Evolutionary conservation across 2,113 vertebrate species (phyloP).

Genomic region (Nymphicus hollandicus): DNA sequence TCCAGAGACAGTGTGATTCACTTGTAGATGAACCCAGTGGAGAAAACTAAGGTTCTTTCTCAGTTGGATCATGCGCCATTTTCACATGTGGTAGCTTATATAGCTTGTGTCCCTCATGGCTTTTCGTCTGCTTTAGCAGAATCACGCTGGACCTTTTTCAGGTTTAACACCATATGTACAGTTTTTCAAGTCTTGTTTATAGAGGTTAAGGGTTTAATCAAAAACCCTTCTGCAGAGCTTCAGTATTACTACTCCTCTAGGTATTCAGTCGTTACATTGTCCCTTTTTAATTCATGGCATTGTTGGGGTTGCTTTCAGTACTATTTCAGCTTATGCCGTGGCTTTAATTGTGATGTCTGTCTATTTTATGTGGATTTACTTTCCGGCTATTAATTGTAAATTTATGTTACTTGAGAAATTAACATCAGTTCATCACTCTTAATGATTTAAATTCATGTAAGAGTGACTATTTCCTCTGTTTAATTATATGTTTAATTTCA

Average conservation of each 20-base stretch:
- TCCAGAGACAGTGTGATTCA: not conserved
- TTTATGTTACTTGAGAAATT: not conserved
- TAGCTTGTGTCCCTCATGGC: not conserved
- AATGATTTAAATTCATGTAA: not conserved
- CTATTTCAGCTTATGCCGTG: not conserved
- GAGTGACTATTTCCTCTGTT: not conserved
- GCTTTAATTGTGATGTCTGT: not conserved
- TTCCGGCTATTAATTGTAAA: not conserved
- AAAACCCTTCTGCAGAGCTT: not conserved
- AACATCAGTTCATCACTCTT: not conserved
- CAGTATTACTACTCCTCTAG: not conserved
- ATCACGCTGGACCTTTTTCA: not conserved
- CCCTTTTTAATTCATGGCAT: not conserved
- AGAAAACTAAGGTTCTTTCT: not conserved
- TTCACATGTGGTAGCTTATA: not conserved
- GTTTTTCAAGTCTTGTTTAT: not conserved
- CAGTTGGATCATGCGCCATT: accelerated
- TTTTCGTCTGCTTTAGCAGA: not conserved
- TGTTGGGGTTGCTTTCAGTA: not conserved
- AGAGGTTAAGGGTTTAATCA: not conserved
- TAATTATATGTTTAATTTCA: not conserved
- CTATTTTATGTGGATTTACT: not conserved
- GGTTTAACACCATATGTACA: not conserved
- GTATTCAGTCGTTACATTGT: not conserved
- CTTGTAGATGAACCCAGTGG: not conserved